Evolutionary conservation across 2,888 invertebrate species (phyloP).

Genomic region (Agrotis segetum): DNA sequence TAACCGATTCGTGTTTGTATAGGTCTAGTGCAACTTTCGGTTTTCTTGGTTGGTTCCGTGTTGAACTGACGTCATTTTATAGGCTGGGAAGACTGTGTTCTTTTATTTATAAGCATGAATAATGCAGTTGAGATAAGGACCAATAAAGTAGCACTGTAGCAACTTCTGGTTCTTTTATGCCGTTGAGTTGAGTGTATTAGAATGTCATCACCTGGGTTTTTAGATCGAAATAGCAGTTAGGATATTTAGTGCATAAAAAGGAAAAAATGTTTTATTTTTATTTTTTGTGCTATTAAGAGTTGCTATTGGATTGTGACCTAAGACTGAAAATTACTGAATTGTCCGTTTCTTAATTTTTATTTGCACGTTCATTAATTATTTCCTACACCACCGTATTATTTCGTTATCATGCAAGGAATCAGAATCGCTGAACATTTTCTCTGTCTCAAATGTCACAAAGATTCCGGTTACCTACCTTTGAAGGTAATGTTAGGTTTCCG

Average conservation of each 20-base stretch:
- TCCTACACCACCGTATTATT: neutral
- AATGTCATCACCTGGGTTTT: too few relatives aligned
- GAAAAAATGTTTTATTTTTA: too few relatives aligned
- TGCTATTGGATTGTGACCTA: too few relatives aligned
- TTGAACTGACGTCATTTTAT: slow-evolving; percentile 38
- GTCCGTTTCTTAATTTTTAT: too few relatives aligned
- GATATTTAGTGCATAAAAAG: too few relatives aligned
- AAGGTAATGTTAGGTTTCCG: slow-evolving; percentile 32
- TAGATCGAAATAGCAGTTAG: too few relatives aligned
- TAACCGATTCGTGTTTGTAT: slow-evolving; percentile 44
- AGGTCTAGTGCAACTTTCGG: slow-evolving; percentile 36
- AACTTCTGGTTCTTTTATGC: neutral
- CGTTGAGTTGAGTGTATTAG: too few relatives aligned
- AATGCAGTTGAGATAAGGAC: neutral
- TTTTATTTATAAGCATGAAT: neutral
- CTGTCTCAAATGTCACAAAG: slow-evolving; percentile 26
- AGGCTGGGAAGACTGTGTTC: neutral
- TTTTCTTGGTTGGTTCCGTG: slow-evolving; percentile 55
- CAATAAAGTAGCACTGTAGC: neutral
- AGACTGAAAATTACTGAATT: too few relatives aligned
- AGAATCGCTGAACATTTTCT: slow-evolving; percentile 35
- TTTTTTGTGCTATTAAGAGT: too few relatives aligned
- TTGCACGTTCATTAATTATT: neutral
- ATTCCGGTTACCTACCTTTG: slow-evolving; percentile 36
- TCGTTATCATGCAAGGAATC: neutral